Evolutionary conservation across 1,140 invertebrate genomes (phyloP), one percentile per base, ranked within the genome.

Genomic region (Mactra quadrangularis): DNA sequence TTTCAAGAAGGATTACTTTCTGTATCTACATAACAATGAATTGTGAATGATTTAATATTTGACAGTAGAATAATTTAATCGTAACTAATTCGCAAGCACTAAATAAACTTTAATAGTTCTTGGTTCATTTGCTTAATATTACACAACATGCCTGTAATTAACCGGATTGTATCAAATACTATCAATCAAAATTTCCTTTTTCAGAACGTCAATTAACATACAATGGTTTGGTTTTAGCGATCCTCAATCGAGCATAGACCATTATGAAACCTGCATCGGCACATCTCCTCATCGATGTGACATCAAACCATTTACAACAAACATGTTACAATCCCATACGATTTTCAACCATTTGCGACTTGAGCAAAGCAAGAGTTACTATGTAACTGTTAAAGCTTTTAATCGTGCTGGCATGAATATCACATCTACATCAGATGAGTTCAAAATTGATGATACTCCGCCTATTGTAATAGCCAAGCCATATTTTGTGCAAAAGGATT

Each of bases 151-250:
- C n/a, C n/a, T n/a, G n/a, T n/a, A n/a, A n/a, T n/a, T n/a, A n/a
- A n/a, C n/a, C n/a, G n/a, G n/a, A n/a, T n/a, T n/a, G n/a, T n/a
- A n/a, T n/a, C n/a, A n/a, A n/a, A n/a, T n/a, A n/a, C n/a, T n/a
- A n/a, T n/a, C n/a, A n/a, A n/a, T 13, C 25, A 71, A 2, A 6
- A 4, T 60, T 25, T 47, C 31, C 66, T 66, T 1, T 45, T 41
- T 41, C 38, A 87, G 86, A 11, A 33, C 68, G 3, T 70, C 84
- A 6, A 22, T 87, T 4, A 33, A 47, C 25, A 77, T 68, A 1
- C 38, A 78, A 3, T 88, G 87, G 86, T 13, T 70, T 27, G 87
- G 87, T 53, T 88, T 88, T 74, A 59, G 81, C 3, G 88, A 89
- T 47, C 85, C 85, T 9, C 84, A 89, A n/a, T 87, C 88, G 0